phyloP scores from a whole-genome alignment of 2,888 invertebrate genomes.

The Lasioglossum villosulum region DNA sequence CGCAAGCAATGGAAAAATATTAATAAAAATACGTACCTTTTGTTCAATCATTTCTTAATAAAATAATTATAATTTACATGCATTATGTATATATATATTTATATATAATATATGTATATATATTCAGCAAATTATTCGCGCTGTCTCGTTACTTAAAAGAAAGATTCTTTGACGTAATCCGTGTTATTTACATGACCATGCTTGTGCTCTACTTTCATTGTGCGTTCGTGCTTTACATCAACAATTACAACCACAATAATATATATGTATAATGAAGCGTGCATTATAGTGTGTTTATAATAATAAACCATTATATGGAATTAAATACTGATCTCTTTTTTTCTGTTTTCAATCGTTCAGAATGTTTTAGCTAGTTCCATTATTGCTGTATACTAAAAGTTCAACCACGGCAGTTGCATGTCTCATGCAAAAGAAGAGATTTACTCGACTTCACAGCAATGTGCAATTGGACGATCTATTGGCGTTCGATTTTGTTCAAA shows the following conservation, averaged over 20 bases:
- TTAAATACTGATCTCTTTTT: conserved; percentile 47
- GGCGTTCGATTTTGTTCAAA: conserved; percentile 21
- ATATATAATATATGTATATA: conserved; percentile 22
- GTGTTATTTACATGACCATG: conserved; percentile 80
- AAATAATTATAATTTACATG: conserved; percentile 69
- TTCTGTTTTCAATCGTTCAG: conserved; percentile 24
- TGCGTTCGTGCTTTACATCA: conserved; percentile 70
- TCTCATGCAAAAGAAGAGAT: conserved; percentile 51
- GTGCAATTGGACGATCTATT: conserved; percentile 33
- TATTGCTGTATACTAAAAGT: conserved; percentile 41
- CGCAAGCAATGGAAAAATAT: conserved; percentile 83
- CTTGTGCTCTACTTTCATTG: conserved; percentile 73
- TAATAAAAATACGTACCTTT: conserved; percentile 75
- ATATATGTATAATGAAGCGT: conserved; percentile 66
- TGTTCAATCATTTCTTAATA: conserved; percentile 34
- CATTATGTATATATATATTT: conserved; percentile 45
- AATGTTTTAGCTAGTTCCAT: conserved; percentile 40
- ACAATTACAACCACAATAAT: conserved; percentile 58
- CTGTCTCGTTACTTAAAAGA: conserved; percentile 45
- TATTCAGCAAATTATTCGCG: conserved; percentile 51
- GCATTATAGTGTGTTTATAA: conserved; percentile 61
- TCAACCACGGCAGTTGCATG: conserved; percentile 50
- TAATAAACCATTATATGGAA: conserved; percentile 42
- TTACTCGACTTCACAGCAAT: conserved; percentile 19
- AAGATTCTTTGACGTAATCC: conserved; percentile 59